Evolutionary conservation across 2,888 invertebrate genomes (phyloP).

Genomic region (Cynaeus angustus): DNA sequence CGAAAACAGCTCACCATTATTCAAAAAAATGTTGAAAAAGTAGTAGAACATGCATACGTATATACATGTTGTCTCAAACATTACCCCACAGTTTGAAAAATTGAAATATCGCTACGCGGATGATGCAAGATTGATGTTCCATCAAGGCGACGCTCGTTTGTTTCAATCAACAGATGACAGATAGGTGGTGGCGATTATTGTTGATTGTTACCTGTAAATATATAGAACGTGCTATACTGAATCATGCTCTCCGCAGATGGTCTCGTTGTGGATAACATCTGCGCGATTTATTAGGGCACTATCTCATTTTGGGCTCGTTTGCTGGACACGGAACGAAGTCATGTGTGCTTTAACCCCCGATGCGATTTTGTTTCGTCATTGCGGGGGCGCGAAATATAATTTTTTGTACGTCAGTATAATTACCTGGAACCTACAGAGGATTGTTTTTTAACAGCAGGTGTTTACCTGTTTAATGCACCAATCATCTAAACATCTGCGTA

Average conservation of each 20-base stretch:
- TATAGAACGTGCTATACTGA: conserved; percentile 36
- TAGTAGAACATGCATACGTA: conserved; percentile 12
- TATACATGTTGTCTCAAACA: conserved; percentile 19
- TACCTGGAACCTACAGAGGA: too few relatives aligned
- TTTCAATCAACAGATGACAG: conserved; percentile 58
- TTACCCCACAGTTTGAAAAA: conserved; percentile 44
- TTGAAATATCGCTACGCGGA: conserved; percentile 42
- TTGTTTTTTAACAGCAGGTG: too few relatives aligned
- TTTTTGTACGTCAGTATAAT: background rate
- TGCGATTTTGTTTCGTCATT: conserved; percentile 1
- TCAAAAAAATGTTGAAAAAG: conserved; percentile 38
- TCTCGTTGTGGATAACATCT: conserved; percentile 45
- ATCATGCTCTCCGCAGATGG: conserved; percentile 45
- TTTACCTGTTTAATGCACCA: too few relatives aligned
- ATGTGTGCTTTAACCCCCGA: conserved; percentile 29
- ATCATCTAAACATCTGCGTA: too few relatives aligned
- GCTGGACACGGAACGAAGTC: conserved; percentile 38
- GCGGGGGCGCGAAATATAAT: background rate
- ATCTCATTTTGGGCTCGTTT: conserved; percentile 41
- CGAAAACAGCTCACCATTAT: conserved; percentile 48
- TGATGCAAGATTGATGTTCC: conserved; percentile 47
- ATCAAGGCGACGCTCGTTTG: conserved; percentile 52
- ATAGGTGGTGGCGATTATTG: conserved; percentile 47
- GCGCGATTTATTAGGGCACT: conserved; percentile 47
- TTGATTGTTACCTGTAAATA: conserved; percentile 47